Base-by-base conservation (phyloP, 2,888 invertebrate species). In the Standfussiana lucernea region DNA sequence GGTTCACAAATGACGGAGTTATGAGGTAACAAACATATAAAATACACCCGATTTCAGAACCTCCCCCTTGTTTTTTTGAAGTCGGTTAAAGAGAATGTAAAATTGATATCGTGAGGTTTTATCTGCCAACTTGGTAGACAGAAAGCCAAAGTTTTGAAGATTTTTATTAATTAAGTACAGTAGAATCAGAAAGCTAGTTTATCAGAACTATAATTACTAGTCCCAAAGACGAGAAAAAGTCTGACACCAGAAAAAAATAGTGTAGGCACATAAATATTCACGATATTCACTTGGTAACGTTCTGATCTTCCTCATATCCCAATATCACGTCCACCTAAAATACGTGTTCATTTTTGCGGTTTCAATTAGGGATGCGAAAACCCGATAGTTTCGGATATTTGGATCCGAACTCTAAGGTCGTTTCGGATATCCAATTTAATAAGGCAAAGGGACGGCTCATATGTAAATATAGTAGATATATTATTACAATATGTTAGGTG, bases 311-410 rank as follows among this genome's bases (percentile, higher is more conserved):
- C 21, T 35, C 35, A n/a, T 64, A 40, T 64, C 5, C n/a, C 61
- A 66, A 71, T 77, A 75, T 62, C 18, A 56, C 35, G 32, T 56
- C n/a, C 32, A 42, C 42, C 28, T 59, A 64, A 88, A 85, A 86
- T 75, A 71, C 42, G 47, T 53, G 71, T 61, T 66, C 69, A 74
- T 83, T 86, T 88, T 77, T 85, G 72, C 64, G 86, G 78, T 82
- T 82, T 82, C 78, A 75, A 78, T 85, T 75, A 73, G 45, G 61
- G 75, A 69, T 75, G 42, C 47, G 69, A 66, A 72, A 77, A 86
- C 50, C 62, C 56, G 28, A 85, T 87, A 87, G 72, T 85, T 81
- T 81, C 32, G 24, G 56, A 80, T 71, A 64, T 77, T 77, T n/a
- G 21, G 4, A 35, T 69, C 45, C 28, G 32, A 59, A 61, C 35